Evolutionary conservation across 2,113 vertebrate species (phyloP), one percentile per base, ranked within the genome.

Genomic region (Ranitomeya imitator): DNA sequence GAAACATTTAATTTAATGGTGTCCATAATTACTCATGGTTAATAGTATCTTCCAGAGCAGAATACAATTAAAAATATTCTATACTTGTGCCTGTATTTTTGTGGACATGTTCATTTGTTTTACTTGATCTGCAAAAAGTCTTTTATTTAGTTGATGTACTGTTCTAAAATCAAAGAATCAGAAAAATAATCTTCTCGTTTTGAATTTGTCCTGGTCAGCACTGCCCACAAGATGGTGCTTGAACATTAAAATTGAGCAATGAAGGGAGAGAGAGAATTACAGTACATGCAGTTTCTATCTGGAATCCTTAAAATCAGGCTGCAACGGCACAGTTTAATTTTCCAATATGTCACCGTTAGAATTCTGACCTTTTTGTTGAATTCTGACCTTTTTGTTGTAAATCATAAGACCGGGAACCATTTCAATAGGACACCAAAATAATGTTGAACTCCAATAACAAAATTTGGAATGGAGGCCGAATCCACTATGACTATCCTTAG

Each of bases 161-260:
- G 61, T 9, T 65, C 2, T 65, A n/a, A 65, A 65, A 65, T 16
- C 21, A 21, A 9, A 21, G 19, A 12, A 9, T n/a, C 19, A 1
- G n/a, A 65, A 65, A 7, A 23, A 7, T 67, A 23, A 51, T 11
- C 9, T n/a, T 11, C 9, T 18, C 31, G 8, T 18, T 19, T 21
- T 76, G 73, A 10, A 18, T 78, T 78, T 51, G 74, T 78, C 9
- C n/a, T 52, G 54, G 2, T 21, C 45, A 78, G 16, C 45, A 21
- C n/a, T 78, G 74, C 45, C 74, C 74, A 78, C 74, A 78, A 78
- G 74, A 78, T 52, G 74, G 74, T 78, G 74, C 74, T 54, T 78
- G 16, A 10, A 78, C 18, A 54, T 78, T 78, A 78, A 54, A 15
- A 21, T 77, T 54, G n/a, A 54, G 45, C 18, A n/a, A 54, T 78